Evolutionary conservation across 1,140 invertebrate genomes (phyloP).

Genomic region (Magallana gigas): DNA sequence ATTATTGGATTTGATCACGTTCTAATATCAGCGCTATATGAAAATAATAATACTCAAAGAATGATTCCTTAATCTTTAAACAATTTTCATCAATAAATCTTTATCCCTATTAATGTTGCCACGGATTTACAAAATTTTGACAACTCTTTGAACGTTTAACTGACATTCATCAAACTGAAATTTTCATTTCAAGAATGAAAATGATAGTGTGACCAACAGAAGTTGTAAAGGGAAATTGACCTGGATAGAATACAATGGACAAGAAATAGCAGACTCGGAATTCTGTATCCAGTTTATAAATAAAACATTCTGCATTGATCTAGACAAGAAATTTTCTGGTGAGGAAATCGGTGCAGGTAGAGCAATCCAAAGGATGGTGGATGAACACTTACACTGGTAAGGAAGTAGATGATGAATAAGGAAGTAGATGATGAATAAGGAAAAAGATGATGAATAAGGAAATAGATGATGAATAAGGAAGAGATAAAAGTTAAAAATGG

Average conservation of each 20-base stretch:
- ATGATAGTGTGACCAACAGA: constrained; percentile 38
- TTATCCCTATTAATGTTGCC: too few species aligned
- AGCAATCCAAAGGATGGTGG: constrained; percentile 73
- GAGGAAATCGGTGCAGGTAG: constrained; percentile 64
- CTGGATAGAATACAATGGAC: constrained; percentile 79
- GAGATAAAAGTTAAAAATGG: too few species aligned
- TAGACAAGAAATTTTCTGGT: constrained; percentile 60
- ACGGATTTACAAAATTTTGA: too few species aligned
- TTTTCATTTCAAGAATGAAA: background rate
- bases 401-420: background rate
- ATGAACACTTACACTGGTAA: constrained; percentile 77
- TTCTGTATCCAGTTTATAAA: constrained; percentile 75
- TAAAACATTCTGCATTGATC: constrained; percentile 67
- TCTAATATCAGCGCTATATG: too few species aligned
- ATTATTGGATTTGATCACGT: too few species aligned
- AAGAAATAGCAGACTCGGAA: constrained; percentile 76
- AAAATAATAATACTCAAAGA: too few species aligned
- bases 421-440: constrained; percentile 47
- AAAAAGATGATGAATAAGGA: too few species aligned
- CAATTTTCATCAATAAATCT: too few species aligned
- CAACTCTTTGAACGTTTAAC: too few species aligned
- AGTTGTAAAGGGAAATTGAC: constrained; percentile 67
- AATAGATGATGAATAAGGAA: constrained; percentile 47
- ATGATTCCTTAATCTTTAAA: too few species aligned
- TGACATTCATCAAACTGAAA: background rate